phyloP scores from a whole-genome alignment of 2,797 vertebrate genomes.

The Nyctalus aviator region DNA sequence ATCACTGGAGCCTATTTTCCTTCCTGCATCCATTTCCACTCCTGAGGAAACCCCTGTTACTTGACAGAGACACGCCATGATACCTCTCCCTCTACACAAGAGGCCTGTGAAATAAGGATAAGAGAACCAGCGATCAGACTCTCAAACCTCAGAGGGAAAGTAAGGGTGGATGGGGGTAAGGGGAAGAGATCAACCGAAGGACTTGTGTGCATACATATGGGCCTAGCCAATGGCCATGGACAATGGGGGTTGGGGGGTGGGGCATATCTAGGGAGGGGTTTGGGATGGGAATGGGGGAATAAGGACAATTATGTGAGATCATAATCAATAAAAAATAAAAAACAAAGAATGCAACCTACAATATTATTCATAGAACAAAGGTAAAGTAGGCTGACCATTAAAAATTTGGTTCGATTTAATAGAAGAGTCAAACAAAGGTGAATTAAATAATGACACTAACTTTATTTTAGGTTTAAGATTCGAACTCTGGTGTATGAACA shows the following conservation, averaged over 20 bases:
- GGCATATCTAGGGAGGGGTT: no score
- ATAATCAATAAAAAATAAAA: no score
- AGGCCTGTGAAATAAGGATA: neutral
- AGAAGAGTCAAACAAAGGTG: neutral
- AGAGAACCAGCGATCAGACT: neutral
- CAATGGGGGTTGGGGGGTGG: no score
- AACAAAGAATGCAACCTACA: neutral
- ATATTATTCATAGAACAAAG: neutral
- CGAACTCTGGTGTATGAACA: neutral
- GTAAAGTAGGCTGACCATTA: neutral
- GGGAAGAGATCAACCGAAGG: no score
- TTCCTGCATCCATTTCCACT: neutral
- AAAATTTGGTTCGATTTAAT: neutral
- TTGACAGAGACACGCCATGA: neutral
- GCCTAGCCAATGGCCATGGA: no score
- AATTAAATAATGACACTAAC: conserved; percentile 16
- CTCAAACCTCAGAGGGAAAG: no score
- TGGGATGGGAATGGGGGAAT: no score
- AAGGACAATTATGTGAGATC: no score
- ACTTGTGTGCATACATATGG: no score
- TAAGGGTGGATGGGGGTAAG: no score
- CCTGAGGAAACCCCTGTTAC: neutral
- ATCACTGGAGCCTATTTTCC: neutral
- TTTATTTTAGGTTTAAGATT: conserved; percentile 51
- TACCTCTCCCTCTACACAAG: neutral